Evolutionary conservation across 2,113 vertebrate genomes (phyloP).

Genomic region (Corydoras maculifer): DNA sequence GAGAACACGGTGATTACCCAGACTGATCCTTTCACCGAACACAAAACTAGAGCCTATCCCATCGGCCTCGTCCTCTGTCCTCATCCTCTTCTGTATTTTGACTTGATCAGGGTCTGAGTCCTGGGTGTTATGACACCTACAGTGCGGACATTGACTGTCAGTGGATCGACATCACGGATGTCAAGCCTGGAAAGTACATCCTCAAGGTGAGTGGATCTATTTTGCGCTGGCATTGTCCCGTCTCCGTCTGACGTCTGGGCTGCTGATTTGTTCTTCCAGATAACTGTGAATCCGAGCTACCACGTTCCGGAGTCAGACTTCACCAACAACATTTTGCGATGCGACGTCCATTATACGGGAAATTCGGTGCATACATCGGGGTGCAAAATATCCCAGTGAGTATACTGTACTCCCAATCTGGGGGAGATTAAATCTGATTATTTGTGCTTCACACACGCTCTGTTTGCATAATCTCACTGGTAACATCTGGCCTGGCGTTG

Average conservation of each 20-base stretch:
- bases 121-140: slow-evolving; percentile 71
- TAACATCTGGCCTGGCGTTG: no score
- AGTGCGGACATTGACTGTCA: slow-evolving; percentile 73
- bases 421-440: no score
- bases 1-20: neutral
- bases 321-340: slow-evolving; percentile 69
- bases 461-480: no score
- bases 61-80: no score
- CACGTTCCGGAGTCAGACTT: slow-evolving; percentile 70
- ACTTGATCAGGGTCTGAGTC: slow-evolving; percentile 61
- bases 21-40: no score
- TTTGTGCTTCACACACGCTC: no score
- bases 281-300: slow-evolving; percentile 70
- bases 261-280: slow-evolving; percentile 42
- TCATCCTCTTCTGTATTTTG: no score
- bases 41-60: no score
- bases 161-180: slow-evolving; percentile 69
- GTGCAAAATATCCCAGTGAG: slow-evolving; percentile 62
- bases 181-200: slow-evolving; percentile 64
- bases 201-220: slow-evolving; percentile 56
- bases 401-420: neutral
- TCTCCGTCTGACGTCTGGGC: no score
- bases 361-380: slow-evolving; percentile 60
- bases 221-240: no score
- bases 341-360: slow-evolving; percentile 71